These are phyloP conservation scores for Leucoraja erinaceus DNA, from an alignment of 2,113 vertebrate species.

Conservation along the genomic window DNA sequence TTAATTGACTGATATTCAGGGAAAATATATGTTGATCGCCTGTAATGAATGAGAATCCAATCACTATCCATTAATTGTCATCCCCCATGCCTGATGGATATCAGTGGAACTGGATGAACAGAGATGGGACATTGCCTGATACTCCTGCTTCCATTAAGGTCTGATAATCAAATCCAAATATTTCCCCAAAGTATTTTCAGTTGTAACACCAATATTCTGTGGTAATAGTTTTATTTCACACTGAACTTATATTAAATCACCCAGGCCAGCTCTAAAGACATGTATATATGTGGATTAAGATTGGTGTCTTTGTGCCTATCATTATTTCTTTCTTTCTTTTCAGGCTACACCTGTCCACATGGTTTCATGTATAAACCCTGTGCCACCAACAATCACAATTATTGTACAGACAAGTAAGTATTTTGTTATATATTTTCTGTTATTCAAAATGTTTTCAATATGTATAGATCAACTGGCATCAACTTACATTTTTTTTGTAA, in stretches of 20 bases:
- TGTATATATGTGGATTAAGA: neutral
- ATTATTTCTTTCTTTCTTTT: conserved; percentile 5
- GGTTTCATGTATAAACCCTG: neutral
- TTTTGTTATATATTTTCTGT: neutral
- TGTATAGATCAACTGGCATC: no score
- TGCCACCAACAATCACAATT: neutral
- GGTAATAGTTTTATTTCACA: neutral
- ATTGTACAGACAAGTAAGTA: conserved; percentile 13
- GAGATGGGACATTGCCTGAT: no score
- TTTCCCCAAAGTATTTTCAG: neutral
- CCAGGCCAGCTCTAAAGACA: neutral
- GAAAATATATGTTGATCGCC: no score
- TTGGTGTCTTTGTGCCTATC: neutral
- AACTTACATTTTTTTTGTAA: neutral
- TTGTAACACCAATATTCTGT: neutral
- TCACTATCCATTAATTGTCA: no score
- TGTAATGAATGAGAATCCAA: no score
- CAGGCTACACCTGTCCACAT: neutral
- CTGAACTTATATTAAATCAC: neutral
- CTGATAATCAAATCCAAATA: no score
- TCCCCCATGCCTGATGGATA: no score
- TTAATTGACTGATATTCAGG: no score
- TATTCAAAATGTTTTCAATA: neutral
- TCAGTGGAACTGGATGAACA: no score
- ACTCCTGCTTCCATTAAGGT: no score